These are phyloP conservation scores for Sclerurus mexicanus DNA, from an alignment of 2,113 vertebrate genomes.

Conservation along the genomic window DNA sequence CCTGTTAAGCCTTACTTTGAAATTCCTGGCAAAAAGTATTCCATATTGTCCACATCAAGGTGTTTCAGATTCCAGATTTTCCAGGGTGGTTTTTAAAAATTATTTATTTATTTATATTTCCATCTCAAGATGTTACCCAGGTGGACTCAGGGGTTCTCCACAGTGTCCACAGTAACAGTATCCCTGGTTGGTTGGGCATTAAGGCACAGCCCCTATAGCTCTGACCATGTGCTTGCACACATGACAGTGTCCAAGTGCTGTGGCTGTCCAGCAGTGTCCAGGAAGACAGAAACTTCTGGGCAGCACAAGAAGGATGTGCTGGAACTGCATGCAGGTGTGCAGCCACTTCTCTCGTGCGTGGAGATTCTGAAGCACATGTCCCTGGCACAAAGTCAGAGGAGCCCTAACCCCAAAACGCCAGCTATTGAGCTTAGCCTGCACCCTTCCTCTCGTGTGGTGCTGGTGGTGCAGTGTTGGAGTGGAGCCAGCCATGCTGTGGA, in stretches of 20 bases:
- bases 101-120: background rate
- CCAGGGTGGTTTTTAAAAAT: background rate
- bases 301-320: background rate
- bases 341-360: rapidly evolving
- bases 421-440: background rate
- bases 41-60: rapidly evolving
- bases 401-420: background rate
- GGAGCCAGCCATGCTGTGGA: rapidly evolving
- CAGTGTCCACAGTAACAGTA: background rate
- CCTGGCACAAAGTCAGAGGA: background rate
- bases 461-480: rapidly evolving
- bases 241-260: rapidly evolving
- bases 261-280: background rate
- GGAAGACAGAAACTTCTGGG: rapidly evolving
- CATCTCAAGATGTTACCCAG: background rate
- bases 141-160: background rate
- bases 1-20: background rate
- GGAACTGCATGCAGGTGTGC: background rate
- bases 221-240: background rate
- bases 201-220: background rate
- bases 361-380: background rate
- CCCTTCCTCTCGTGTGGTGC: background rate
- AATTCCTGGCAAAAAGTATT: background rate
- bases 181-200: background rate
- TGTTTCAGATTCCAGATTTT: background rate